phyloP scores from a whole-genome alignment of 2,797 vertebrate genomes.

The Sebastes iracundus region DNA sequence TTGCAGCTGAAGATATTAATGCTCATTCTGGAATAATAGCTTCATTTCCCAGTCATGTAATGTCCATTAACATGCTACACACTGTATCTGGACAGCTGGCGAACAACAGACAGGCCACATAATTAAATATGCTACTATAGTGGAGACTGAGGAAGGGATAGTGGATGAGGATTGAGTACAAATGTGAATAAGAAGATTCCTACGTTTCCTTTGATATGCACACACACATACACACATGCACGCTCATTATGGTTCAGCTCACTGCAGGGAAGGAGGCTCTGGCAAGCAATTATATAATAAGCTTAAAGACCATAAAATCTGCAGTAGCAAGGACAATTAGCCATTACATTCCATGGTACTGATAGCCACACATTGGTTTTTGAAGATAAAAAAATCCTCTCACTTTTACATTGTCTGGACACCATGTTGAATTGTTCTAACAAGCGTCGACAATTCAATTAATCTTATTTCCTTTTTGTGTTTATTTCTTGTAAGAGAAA shows the following conservation, averaged over 20 bases:
- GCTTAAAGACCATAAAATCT: slow-evolving; percentile 91
- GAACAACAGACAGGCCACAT: slow-evolving; percentile 76
- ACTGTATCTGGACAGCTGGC: slow-evolving; percentile 38
- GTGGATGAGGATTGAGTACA: slow-evolving; percentile 45
- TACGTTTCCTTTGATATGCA: slow-evolving; percentile 59
- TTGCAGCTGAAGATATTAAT: slow-evolving; percentile 83
- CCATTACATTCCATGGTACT: slow-evolving; percentile 75
- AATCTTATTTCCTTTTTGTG: slow-evolving; percentile 56
- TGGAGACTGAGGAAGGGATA: slow-evolving; percentile 54
- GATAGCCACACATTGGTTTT: slow-evolving; percentile 77
- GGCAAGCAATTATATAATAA: slow-evolving; percentile 93
- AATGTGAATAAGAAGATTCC: slow-evolving; percentile 51
- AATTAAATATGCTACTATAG: slow-evolving; percentile 89
- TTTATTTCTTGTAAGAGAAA: slow-evolving; percentile 21
- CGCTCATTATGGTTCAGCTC: slow-evolving; percentile 81
- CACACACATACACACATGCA: slow-evolving; percentile 39
- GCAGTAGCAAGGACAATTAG: slow-evolving; percentile 80
- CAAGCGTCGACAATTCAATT: slow-evolving; percentile 77
- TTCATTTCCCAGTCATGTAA: slow-evolving; percentile 88
- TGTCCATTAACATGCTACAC: slow-evolving; percentile 87
- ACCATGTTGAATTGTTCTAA: slow-evolving; percentile 79
- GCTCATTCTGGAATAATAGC: slow-evolving; percentile 89
- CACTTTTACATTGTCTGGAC: slow-evolving; percentile 73
- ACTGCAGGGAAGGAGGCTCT: slow-evolving; percentile 82
- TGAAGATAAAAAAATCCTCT: slow-evolving; percentile 78